These are phyloP conservation scores for Irena cyanogastra DNA, from an alignment of 2,113 vertebrate species.

Conservation along the genomic window DNA sequence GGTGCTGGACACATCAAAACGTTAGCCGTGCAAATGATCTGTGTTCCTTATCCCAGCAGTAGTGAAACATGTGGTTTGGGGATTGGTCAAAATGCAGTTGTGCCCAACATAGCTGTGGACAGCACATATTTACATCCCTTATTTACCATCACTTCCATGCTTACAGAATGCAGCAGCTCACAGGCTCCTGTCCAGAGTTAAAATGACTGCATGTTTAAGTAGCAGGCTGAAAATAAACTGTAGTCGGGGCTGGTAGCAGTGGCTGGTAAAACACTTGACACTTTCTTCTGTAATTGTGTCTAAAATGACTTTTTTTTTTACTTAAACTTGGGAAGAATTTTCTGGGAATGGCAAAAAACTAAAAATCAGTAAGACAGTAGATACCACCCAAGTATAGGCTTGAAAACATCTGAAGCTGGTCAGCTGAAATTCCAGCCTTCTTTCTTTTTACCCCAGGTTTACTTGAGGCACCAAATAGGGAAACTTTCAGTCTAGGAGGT, in stretches of 20 bases:
- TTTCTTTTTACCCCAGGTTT: not conserved
- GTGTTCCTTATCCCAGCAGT: accelerated
- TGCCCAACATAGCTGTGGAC: not conserved
- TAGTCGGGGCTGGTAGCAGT: not conserved
- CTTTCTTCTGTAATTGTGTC: not conserved
- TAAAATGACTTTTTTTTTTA: not conserved
- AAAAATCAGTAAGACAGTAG: not conserved
- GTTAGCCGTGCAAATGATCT: accelerated
- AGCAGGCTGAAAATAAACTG: not conserved
- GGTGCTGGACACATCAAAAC: not conserved
- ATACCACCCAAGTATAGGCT: not conserved
- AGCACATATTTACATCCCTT: not conserved
- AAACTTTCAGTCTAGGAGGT: not conserved
- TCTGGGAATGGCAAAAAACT: not conserved
- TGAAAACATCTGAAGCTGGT: not conserved
- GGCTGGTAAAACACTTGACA: not conserved
- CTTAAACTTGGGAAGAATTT: not conserved
- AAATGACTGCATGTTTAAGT: not conserved
- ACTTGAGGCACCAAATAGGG: not conserved
- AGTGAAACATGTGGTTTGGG: not conserved
- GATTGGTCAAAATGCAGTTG: not conserved
- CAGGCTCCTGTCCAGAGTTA: not conserved
- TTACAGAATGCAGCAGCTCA: not conserved
- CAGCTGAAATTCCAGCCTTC: not conserved
- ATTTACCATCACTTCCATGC: not conserved